Evolutionary conservation across 2,888 invertebrate genomes (phyloP).

Genomic region (Notodonta dromedarius): DNA sequence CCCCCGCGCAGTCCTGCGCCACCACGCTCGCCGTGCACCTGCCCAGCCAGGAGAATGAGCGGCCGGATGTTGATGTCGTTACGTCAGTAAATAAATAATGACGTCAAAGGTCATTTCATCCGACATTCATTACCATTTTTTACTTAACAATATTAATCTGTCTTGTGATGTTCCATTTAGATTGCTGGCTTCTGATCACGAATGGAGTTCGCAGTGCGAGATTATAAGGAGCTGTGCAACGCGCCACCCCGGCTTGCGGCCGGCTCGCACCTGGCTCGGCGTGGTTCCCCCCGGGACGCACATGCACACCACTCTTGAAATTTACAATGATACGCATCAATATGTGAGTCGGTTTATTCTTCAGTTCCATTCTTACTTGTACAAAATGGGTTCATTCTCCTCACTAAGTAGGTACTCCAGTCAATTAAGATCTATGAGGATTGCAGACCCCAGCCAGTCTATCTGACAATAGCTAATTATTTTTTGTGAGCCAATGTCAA

Average conservation of each 20-base stretch:
- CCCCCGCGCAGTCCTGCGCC: conserved; percentile 28
- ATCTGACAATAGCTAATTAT: too few species aligned
- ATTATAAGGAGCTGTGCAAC: conserved; percentile 41
- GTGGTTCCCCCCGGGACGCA: conserved; percentile 49
- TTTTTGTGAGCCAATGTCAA: too few species aligned
- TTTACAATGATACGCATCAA: conserved; percentile 62
- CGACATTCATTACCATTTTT: too few species aligned
- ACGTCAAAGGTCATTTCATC: too few species aligned
- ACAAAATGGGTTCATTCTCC: background rate
- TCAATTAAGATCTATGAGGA: too few species aligned
- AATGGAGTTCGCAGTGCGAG: conserved; percentile 46
- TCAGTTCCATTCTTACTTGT: background rate
- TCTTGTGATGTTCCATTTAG: background rate
- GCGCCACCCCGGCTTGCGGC: conserved; percentile 49
- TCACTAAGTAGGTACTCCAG: background rate
- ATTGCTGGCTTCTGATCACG: conserved; percentile 39
- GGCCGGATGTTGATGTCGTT: conserved; percentile 45
- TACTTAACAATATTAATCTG: too few species aligned
- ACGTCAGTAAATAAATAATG: conserved; percentile 41
- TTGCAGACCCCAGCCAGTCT: too few species aligned
- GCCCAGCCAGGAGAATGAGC: conserved; percentile 42
- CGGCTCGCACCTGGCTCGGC: conserved; percentile 53
- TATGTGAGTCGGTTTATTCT: conserved; percentile 38
- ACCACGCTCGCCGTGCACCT: conserved; percentile 39
- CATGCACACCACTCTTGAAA: conserved; percentile 34